phyloP scores from a whole-genome alignment of 2,888 invertebrate species.

The Campoplex nolae region DNA sequence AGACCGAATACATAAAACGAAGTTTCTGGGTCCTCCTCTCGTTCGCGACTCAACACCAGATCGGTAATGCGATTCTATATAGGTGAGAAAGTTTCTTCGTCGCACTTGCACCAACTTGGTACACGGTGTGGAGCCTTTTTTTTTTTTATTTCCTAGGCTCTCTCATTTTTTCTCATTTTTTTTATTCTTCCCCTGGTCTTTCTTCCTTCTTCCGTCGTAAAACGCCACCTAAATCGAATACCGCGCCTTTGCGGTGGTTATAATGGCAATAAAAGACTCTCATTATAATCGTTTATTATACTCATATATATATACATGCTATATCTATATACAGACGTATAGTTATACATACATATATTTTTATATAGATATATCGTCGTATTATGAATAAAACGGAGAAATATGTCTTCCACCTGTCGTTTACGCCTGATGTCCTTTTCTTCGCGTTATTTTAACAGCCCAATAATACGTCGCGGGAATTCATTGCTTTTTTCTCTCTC shows the following conservation, averaged over 20 bases:
- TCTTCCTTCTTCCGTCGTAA: constrained; percentile 66
- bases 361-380: constrained; percentile 9
- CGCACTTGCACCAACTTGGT: constrained; percentile 36
- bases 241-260: constrained; percentile 70
- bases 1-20: constrained; percentile 28
- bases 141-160: not conserved
- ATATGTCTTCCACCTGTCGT: constrained; percentile 59
- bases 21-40: constrained; percentile 40
- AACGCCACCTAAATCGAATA: constrained; percentile 70
- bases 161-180: constrained; percentile 39
- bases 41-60: constrained; percentile 60
- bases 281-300: constrained; percentile 71
- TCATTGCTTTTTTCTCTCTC: constrained; percentile 17
- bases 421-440: constrained; percentile 46
- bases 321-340: too few species aligned
- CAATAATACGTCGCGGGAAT: constrained; percentile 56
- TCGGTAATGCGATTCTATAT: constrained; percentile 63
- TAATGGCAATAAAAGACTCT: constrained; percentile 72
- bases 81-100: constrained; percentile 48
- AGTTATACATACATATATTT: not conserved
- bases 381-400: constrained; percentile 55
- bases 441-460: constrained; percentile 56
- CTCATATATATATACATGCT: not conserved
- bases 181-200: constrained; percentile 32
- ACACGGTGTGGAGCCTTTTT: constrained; percentile 18